phyloP scores from a whole-genome alignment of 2,888 invertebrate species.

The Oligia strigilis region DNA sequence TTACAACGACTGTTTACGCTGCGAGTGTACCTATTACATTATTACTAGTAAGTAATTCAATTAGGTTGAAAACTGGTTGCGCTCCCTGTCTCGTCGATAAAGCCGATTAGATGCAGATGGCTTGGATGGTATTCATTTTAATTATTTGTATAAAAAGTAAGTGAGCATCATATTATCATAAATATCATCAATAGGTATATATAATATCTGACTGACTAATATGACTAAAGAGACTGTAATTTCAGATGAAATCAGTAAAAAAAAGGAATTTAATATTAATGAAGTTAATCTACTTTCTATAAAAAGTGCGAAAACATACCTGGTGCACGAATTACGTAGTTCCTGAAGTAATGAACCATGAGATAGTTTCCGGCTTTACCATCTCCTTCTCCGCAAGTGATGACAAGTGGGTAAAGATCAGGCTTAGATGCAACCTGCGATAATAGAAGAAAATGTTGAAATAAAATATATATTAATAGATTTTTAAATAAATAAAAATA shows the following conservation, averaged over 20 bases:
- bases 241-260: not conserved
- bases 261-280: not conserved
- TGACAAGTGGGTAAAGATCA: constrained; percentile 95
- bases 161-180: no score
- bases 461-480: not conserved
- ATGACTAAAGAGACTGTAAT: not conserved
- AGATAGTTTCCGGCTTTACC: constrained; percentile 94
- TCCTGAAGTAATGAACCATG: constrained; percentile 94
- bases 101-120: constrained; percentile 65
- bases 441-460: not conserved
- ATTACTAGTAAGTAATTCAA: constrained; percentile 52
- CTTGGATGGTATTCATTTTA: not conserved
- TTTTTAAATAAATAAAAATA: not conserved
- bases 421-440: constrained; percentile 96
- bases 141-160: not conserved
- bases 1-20: constrained; percentile 34
- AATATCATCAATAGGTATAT: no score
- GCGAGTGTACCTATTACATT: constrained; percentile 5
- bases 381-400: constrained; percentile 94
- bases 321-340: constrained; percentile 94
- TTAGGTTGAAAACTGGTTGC: constrained; percentile 47
- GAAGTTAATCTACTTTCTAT: no score
- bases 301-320: constrained; percentile 78
- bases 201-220: not conserved
- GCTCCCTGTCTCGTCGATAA: constrained; percentile 30